These are phyloP conservation scores for Orbicella faveolata DNA, from an alignment of 64 coral and sea anemone genomes.

Conservation along the genomic window DNA sequence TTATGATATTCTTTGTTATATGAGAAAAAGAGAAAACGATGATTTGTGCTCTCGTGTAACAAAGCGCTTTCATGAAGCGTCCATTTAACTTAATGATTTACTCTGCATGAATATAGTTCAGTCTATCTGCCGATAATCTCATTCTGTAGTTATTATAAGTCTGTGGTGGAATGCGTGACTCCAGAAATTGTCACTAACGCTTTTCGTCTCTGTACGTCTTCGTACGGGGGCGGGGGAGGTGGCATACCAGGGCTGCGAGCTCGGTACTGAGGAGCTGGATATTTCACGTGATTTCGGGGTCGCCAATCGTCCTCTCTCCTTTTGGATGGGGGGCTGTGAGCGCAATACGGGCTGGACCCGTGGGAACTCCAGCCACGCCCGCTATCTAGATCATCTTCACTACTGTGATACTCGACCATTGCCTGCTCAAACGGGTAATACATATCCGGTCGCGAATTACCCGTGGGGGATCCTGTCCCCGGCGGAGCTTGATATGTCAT, in stretches of 20 bases:
- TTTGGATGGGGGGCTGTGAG: slow-evolving; percentile 8
- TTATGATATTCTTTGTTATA: neutral
- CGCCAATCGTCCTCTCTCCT: slow-evolving; percentile 19
- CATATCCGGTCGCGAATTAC: slow-evolving; percentile 37
- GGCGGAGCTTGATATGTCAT: slow-evolving; percentile 37
- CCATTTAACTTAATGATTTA: too few relatives aligned
- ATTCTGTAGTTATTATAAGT: neutral
- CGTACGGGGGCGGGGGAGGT: slow-evolving; percentile 35
- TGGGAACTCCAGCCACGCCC: slow-evolving; percentile 67
- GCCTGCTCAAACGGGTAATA: slow-evolving; percentile 35
- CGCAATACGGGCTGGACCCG: slow-evolving; percentile 47
- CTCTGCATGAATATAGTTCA: neutral
- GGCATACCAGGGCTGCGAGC: neutral
- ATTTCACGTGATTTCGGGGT: neutral
- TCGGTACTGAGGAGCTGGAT: slow-evolving; percentile 1
- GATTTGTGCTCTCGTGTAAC: neutral
- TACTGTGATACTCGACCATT: slow-evolving; percentile 49
- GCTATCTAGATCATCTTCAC: slow-evolving; percentile 74
- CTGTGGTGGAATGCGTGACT: slow-evolving; percentile 31
- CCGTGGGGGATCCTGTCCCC: slow-evolving; percentile 1
- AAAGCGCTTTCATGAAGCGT: too few relatives aligned
- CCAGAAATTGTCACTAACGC: slow-evolving; percentile 20
- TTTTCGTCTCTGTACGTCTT: slow-evolving; percentile 27
- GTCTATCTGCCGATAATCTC: neutral
- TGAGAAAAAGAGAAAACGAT: neutral